A percentile compares a stretch with the other conserved stretches of the same genome.
These are phyloP conservation scores for Hepsetus odoe DNA, from an alignment of 2,113 vertebrate species.

Conservation along the genomic window DNA sequence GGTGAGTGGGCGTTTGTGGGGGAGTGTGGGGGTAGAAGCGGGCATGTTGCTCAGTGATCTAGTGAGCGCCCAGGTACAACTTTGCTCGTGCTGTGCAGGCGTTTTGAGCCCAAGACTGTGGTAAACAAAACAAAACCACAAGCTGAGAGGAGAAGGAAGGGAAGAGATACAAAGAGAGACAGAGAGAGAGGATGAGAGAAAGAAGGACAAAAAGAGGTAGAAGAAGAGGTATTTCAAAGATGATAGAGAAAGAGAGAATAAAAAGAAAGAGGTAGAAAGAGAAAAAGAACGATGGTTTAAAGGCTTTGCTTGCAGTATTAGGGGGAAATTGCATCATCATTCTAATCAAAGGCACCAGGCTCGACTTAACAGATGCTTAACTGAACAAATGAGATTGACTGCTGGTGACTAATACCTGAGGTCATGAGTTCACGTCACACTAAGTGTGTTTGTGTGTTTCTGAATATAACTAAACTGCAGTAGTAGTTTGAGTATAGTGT, in stretches of 20 bases:
- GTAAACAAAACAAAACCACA: constrained; percentile 54
- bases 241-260: not conserved
- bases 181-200: not conserved
- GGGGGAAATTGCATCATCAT: constrained; percentile 1
- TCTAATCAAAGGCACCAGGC: constrained; percentile 23
- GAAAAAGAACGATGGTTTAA: not conserved
- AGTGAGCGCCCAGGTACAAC: constrained; percentile 25
- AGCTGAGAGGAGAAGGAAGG: constrained; percentile 17
- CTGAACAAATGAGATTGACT: constrained; percentile 26
- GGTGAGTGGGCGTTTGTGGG: constrained; percentile 6
- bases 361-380: constrained; percentile 13
- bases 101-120: constrained; percentile 20
- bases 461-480: not conserved
- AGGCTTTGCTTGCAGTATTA: not conserved
- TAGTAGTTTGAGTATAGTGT: not conserved
- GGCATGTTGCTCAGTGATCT: constrained; percentile 27
- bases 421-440: not conserved
- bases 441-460: not conserved
- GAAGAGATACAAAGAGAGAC: not conserved
- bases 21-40: constrained; percentile 11
- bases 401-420: constrained; percentile 20
- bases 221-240: not conserved
- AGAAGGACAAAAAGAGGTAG: not conserved
- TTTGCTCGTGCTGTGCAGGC: constrained; percentile 38
- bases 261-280: not conserved